Conservation (phyloP, 2,113 vertebrate species). For the Eublepharis macularius region DNA sequence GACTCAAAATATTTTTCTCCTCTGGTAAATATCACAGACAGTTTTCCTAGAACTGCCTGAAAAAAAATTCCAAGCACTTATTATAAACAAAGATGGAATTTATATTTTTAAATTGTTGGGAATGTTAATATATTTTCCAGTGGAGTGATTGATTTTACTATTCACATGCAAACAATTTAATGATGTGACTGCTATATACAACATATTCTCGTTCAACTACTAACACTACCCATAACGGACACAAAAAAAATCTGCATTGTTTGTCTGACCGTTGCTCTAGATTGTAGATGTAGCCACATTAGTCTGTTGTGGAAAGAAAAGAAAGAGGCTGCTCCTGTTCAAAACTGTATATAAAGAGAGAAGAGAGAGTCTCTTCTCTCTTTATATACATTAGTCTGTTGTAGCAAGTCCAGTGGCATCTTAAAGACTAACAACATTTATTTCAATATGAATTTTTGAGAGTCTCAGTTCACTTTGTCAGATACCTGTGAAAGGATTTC, state of each 20-base stretch:
- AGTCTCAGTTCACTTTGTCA: too few species aligned
- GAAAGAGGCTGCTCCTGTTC: too few species aligned
- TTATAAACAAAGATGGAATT: not conserved
- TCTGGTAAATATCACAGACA: conserved; percentile 3
- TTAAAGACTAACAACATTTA: too few species aligned
- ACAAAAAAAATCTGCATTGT: not conserved
- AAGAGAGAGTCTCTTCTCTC: too few species aligned
- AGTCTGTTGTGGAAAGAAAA: too few species aligned
- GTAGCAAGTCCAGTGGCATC: too few species aligned
- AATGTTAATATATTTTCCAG: not conserved
- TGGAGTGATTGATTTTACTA: conserved; percentile 9
- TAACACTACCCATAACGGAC: not conserved
- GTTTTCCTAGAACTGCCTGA: fast-evolving
- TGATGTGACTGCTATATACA: not conserved
- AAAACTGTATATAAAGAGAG: too few species aligned
- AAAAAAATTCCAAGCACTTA: conserved; percentile 6
- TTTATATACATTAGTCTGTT: too few species aligned
- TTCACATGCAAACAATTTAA: not conserved
- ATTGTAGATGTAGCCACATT: too few species aligned
- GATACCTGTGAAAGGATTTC: too few species aligned
- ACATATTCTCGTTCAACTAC: not conserved
- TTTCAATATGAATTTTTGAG: too few species aligned
- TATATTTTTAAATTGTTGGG: not conserved
- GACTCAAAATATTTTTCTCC: not conserved
- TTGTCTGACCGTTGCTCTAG: not conserved